These are phyloP conservation scores for Scaptomyza cyrtandrae DNA, from an alignment of 2,888 invertebrate genomes.

Conservation along the genomic window DNA sequence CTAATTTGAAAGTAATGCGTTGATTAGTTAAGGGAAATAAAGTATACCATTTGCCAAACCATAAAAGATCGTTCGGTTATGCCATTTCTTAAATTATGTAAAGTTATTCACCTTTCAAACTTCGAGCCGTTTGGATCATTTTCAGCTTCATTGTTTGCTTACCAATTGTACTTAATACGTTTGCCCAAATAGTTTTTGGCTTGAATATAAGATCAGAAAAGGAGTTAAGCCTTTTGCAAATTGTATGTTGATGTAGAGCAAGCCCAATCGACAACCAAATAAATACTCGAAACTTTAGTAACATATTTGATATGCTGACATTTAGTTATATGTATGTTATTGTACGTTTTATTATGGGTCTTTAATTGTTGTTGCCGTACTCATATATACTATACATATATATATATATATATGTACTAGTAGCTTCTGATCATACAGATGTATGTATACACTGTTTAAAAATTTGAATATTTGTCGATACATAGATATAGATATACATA, in stretches of 20 bases:
- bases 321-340: constrained; percentile 56
- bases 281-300: constrained; percentile 29
- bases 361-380: constrained; percentile 42
- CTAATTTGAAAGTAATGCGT: too few species aligned
- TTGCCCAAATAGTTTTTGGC: not conserved
- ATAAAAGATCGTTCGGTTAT: too few species aligned
- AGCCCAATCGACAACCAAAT: constrained; percentile 2
- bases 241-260: not conserved
- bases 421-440: constrained; percentile 35
- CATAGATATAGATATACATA: constrained; percentile 19
- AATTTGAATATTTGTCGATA: constrained; percentile 41
- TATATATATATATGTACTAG: not conserved
- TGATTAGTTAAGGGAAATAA: too few species aligned
- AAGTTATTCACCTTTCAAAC: not conserved
- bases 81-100: too few species aligned
- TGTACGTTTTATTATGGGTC: constrained; percentile 61
- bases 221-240: not conserved
- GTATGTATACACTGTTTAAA: constrained; percentile 34
- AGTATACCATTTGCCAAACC: too few species aligned
- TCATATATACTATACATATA: not conserved
- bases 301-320: constrained; percentile 74
- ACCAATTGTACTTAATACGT: not conserved
- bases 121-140: not conserved
- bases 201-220: too few species aligned
- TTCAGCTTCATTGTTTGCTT: constrained; percentile 1